Evolutionary conservation across 2,113 vertebrate species (phyloP), one percentile per base, ranked within the genome.

Genomic region (Prunella fulvescens): DNA sequence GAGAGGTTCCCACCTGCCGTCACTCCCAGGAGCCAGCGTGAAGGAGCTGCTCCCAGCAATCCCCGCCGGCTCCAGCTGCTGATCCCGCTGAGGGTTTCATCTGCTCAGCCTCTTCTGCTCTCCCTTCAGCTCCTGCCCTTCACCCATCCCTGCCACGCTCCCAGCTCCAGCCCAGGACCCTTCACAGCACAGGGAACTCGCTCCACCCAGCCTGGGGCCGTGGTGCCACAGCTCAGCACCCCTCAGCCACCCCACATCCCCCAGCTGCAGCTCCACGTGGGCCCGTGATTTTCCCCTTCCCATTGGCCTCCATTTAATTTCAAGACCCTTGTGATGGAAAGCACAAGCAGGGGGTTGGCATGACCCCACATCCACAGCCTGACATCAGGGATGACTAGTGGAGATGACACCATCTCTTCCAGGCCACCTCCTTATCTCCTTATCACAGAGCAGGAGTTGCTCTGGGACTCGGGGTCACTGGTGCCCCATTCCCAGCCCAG

Each of bases 31-130:
- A 45, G 29, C 23, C 25, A 3, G 74, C 23, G 23, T 0, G 3
- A 19, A 17, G 58, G 14, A 35, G 2, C 26, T 3, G 3, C 48
- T 66, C 12, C 2, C 71, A 3, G 8, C 20, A 8, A 35, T 5
- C 35, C 81, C 60, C 0, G 0, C 20, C 0, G 0, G 45, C 47
- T 60, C 77, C 2, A 2, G 5, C 45, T 12, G 45, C 54, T 40
- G 42, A 19, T 26, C 65, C 82, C 1, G 0, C 39, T 2, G 9
- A 51, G 22, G 39, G 3, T 10, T 56, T 25, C 14, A 2, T 7
- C 53, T 50, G 12, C 71, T 69, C 1, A 0, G 58, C 22, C 39
- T 10, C 31, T 40, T 20, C 90, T 61, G 37, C 91, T 45, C 39
- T 61, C 12, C 72, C 62, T 28, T 12, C 77, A 29, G 17, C 25